Evolutionary conservation across 2,888 invertebrate species (phyloP).

Genomic region (Aromia moschata): DNA sequence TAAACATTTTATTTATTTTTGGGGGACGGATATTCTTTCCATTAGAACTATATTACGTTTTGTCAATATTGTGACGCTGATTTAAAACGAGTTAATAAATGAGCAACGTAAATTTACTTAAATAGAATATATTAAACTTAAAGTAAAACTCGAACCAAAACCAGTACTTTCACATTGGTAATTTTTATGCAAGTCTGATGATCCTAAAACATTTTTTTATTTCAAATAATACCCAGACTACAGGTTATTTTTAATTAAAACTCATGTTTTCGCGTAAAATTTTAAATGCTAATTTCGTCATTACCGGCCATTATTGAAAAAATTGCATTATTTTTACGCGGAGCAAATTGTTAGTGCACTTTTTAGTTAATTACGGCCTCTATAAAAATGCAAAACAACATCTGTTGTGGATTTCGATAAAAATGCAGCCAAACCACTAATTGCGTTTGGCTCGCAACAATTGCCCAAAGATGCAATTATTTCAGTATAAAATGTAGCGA

Average conservation of each 20-base stretch:
- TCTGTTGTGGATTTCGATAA: conserved; percentile 15
- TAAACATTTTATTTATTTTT: no score
- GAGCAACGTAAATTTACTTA: no score
- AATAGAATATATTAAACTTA: no score
- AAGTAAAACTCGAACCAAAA: no score
- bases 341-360: conserved; percentile 5
- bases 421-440: conserved; percentile 14
- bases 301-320: conserved; percentile 10
- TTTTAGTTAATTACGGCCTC: conserved; percentile 6
- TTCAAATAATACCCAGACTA: no score
- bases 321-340: neutral
- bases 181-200: no score
- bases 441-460: conserved; percentile 16
- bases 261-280: conserved; percentile 2
- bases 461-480: conserved; percentile 21
- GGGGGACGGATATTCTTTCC: no score
- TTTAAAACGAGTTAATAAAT: no score
- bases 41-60: no score
- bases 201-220: no score
- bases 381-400: conserved; percentile 26
- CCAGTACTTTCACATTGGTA: no score
- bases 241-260: neutral
- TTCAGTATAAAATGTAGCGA: neutral
- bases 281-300: conserved; percentile 12
- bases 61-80: no score